phyloP scores from a whole-genome alignment of 1,140 invertebrate species.

The Delia radicum region DNA sequence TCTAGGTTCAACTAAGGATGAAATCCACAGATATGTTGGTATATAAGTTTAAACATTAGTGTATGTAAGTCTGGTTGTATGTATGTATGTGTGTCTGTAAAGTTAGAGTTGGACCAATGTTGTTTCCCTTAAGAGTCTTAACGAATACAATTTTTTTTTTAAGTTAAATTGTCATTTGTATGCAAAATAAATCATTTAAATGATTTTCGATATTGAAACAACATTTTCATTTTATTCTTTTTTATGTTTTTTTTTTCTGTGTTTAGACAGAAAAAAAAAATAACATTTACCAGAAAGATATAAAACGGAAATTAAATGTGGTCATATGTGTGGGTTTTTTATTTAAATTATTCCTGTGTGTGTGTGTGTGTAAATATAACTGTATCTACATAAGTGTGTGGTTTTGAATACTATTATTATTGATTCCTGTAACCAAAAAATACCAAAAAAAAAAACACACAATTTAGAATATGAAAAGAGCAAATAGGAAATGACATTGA shows the following conservation, averaged over 20 bases:
- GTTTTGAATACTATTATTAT: neutral
- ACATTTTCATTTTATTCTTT: neutral
- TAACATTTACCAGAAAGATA: neutral
- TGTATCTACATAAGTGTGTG: neutral
- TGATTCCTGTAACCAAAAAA: neutral
- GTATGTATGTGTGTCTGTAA: neutral
- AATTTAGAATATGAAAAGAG: neutral
- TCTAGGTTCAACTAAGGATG: neutral
- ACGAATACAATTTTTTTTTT: neutral
- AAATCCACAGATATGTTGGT: neutral
- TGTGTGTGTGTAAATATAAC: too few relatives aligned
- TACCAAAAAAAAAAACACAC: neutral
- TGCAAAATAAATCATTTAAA: conserved; percentile 21
- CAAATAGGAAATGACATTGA: conserved; percentile 9
- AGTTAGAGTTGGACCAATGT: neutral
- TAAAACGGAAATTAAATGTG: conserved; percentile 16
- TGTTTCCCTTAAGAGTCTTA: conserved; percentile 15
- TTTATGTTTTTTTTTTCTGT: too few relatives aligned
- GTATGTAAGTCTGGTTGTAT: too few relatives aligned
- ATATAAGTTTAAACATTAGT: neutral
- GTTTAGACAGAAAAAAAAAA: neutral
- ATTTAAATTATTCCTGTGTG: neutral
- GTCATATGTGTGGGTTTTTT: neutral
- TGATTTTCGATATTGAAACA: neutral
- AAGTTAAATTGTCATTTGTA: conserved; percentile 18